Evolutionary conservation across 64 coral and sea anemone genomes (phyloP).

Genomic region (Exaiptasia diaphana): DNA sequence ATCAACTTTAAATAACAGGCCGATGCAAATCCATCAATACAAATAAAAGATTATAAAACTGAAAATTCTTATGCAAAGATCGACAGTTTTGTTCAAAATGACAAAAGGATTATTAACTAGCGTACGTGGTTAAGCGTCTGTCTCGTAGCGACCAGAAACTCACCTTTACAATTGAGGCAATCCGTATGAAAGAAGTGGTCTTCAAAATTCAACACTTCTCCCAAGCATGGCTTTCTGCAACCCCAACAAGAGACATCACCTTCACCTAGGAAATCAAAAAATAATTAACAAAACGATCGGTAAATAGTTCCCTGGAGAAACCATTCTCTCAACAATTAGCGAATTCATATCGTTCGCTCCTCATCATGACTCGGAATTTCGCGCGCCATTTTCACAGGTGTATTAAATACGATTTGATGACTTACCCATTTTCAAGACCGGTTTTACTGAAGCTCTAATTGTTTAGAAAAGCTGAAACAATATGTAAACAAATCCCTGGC

Average conservation of each 20-base stretch:
- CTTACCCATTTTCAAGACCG: neutral
- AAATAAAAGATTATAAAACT: too few relatives aligned
- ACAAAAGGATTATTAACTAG: too few relatives aligned
- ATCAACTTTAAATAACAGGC: too few relatives aligned
- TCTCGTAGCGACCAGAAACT: neutral
- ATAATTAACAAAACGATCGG: too few relatives aligned
- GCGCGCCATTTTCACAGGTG: neutral
- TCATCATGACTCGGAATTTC: neutral
- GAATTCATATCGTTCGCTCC: neutral
- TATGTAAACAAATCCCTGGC: neutral
- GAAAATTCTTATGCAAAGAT: too few relatives aligned
- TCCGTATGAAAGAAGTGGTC: slow-evolving; percentile 67
- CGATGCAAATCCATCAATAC: too few relatives aligned
- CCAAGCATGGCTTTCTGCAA: slow-evolving; percentile 65
- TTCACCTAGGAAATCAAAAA: neutral
- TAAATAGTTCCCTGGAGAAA: too few relatives aligned
- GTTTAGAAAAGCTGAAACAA: neutral
- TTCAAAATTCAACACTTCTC: slow-evolving; percentile 71
- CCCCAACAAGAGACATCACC: neutral
- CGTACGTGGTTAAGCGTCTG: too few relatives aligned
- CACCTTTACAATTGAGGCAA: slow-evolving; percentile 79
- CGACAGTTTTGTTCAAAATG: too few relatives aligned
- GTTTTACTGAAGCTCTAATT: neutral
- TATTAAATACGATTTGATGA: neutral
- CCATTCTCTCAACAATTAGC: too few relatives aligned